Evolutionary conservation across 2,888 invertebrate species (phyloP), one percentile per base, ranked within the genome.

Genomic region (Caenorhabditis sp.): DNA sequence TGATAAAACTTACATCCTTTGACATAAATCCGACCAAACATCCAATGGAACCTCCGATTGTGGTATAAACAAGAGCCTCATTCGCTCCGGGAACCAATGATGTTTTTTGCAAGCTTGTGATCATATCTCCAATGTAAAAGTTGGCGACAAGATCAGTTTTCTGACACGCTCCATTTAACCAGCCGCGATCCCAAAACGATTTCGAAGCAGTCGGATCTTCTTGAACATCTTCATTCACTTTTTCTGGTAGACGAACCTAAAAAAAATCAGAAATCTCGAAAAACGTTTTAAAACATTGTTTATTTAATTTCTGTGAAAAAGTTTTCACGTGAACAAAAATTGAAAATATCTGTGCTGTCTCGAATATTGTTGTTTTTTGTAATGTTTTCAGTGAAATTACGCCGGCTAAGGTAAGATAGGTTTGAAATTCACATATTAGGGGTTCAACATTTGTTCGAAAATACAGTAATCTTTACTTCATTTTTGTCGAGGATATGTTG

Each of bases 141-240:
- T 94, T 94, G 10, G 94, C 92, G 19, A 94, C 92, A 26, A 94
- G 92, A 83, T 97, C 96, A 0, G 89, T 88, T 89, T 99, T 99
- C 87, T 99, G 97, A 0, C 97, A 95, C 0, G 99, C 97, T 19
- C 97, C 97, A 87, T 95, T 97, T 17, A 97, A 89, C 58, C 95
- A 90, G 71, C 97, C 94, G 90, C 90, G 88, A 84, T 92, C 91
- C 97, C 97, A 99, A 0, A 99, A 90, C 0, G 97, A 95, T 89
- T 97, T 96, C 87, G 95, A 96, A 55, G 97, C 97, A 0, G 97
- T 97, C 0, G 97, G 99, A 90, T 99, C 99, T 89, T 99, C 99
- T 88, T 99, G 97, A 0, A 99, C 95, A 88, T 99, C 97, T 89
- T 99, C 99, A 27, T 93, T 93, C 1, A 95, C 93, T 68, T 94